These are phyloP conservation scores for Eurypyga helias DNA, from an alignment of 2,113 vertebrate genomes.

Conservation along the genomic window DNA sequence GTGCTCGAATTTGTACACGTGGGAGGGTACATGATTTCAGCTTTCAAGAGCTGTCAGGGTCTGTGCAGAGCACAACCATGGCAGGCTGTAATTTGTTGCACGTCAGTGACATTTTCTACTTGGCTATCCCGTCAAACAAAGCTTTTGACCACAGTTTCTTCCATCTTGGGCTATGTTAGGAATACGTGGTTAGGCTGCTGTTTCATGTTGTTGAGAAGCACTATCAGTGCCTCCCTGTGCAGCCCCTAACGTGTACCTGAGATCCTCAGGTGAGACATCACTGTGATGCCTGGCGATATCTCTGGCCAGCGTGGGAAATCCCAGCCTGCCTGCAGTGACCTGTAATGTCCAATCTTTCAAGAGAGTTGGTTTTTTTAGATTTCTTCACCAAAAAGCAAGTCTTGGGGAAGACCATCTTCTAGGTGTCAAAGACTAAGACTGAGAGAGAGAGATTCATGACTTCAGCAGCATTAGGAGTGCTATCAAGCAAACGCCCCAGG, in stretches of 20 bases:
- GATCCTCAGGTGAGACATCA: neutral
- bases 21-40: neutral
- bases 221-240: neutral
- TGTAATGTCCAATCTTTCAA: neutral
- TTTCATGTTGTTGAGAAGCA: rapidly evolving
- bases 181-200: neutral
- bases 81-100: neutral
- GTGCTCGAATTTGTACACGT: neutral
- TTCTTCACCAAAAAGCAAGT: neutral
- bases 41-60: neutral
- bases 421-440: neutral
- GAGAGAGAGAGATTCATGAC: neutral
- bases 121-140: neutral
- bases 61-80: rapidly evolving
- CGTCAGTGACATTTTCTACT: neutral
- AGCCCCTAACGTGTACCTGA: neutral
- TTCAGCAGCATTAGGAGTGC: neutral
- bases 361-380: neutral
- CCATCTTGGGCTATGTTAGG: neutral
- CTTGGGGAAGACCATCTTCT: neutral
- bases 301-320: neutral
- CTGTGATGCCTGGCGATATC: rapidly evolving
- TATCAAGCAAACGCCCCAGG: neutral
- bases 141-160: neutral
- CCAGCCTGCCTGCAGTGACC: neutral